Base-by-base conservation (phyloP, 2,113 vertebrate genomes). In the Carettochelys insculpta region DNA sequence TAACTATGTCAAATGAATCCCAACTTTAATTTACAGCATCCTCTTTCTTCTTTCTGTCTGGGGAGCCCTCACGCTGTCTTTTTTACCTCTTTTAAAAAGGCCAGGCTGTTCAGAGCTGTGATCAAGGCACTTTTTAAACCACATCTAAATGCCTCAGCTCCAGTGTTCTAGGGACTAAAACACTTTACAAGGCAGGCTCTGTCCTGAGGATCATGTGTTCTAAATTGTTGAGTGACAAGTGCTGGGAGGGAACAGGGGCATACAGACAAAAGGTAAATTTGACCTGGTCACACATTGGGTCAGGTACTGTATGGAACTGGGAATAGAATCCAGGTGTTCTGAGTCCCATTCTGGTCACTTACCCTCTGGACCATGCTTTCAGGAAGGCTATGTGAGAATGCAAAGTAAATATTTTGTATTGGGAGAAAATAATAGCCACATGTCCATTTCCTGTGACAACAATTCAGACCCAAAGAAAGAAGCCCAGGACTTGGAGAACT, bases 201-300 rank as follows among this genome's bases (percentile, higher is more conserved):
- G 71, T 45, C n/a, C 82, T 61, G 85, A 50, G 34, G n/a, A 73
- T 87, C 27, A 95, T 52, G 48, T 79, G 76, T 68, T 56, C 71
- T 76, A 24, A 83, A 43, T 52, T 80, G 13, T 7, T 73, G 78
- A 13, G 58, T 83, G 85, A 61, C 47, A 0, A 0, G 51, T 41
- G 47, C 58, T 56, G 77, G 92, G 83, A 68, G n/a, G n/a, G 61
- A 86, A 91, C 90, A 54, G 47, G 93, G 81, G 94, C 82, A 76
- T 90, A 92, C 86, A 7, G 13, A 82, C 82, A 80, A 92, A 80
- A 85, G 93, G 73, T 65, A 91, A 90, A 17, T 38, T 68, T 81
- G 77, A 83, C 65, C 4, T 41, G 71, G 71, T 22, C 81, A 50
- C 0, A 83, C 85, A 22, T 8, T 12, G 54, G 76, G n/a, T 38